Base-by-base conservation (phyloP, 2,797 vertebrate genomes). In the Staurois parvus region DNA sequence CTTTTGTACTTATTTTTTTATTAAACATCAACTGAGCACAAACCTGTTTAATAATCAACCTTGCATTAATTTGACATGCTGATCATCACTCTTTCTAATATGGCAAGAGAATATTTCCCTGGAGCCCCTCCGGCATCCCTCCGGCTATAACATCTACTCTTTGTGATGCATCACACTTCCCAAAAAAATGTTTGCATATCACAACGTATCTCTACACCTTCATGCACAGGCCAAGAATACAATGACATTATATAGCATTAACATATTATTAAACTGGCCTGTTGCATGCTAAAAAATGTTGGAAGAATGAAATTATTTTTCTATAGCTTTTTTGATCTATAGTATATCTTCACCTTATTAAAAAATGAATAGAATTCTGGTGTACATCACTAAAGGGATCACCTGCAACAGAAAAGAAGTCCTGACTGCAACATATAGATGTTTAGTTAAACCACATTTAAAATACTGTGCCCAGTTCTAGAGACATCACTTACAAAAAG, bases 1-100 rank as follows among this genome's bases (percentile, higher is more conserved):
- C 75, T 82, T 81, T 66, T 73, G 73, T 59, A 76, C 66, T 83
- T 79, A 79, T 85, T 80, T 78, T n/a, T 85, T 85, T 86, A 86
- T 86, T 86, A 86, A 86, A 86, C 80, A 75, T 79, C 40, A 79
- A 64, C 69, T 78, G 69, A 74, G 76, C 69, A 78, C 75, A 78
- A 48, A 72, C 40, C 69, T 87, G 52, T 83, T 86, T 86, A 86
- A 83, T 87, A 87, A 87, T 87, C 79, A 83, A 70, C 79, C n/a
- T 72, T 72, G 45, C 70, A 79, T 87, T 79, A 40, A 79, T 79
- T 87, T 87, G 30, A 77, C 59, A 56, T 87, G 85, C 69, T 87
- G 81, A 87, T 79, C 80, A 37, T 74, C 75, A 74, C 69, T 79
- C 56, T 42, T 83, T 87, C 69, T 83, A 79, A 73, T 77, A 87